Evolutionary conservation across 2,888 invertebrate species (phyloP).

Genomic region (Gasteruption jaculator): DNA sequence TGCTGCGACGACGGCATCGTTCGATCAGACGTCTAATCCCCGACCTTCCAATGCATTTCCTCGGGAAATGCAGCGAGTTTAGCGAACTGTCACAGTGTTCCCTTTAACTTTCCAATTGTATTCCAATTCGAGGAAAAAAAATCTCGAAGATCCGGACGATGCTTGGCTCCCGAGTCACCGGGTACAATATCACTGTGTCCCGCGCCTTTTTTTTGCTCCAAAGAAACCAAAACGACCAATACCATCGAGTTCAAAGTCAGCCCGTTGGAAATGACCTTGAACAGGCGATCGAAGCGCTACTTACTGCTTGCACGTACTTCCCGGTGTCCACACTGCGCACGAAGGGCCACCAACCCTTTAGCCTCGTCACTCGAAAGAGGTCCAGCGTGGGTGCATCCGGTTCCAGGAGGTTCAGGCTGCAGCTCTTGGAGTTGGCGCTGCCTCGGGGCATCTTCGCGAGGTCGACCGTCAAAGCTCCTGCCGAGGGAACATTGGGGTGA

Average conservation of each 20-base stretch:
- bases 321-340: constrained; percentile 36
- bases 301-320: constrained; percentile 40
- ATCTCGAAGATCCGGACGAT: no score
- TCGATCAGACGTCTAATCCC: no score
- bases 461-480: constrained; percentile 61
- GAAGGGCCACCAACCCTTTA: constrained; percentile 71
- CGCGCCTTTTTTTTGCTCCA: background rate
- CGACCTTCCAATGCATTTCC: no score
- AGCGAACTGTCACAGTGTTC: no score
- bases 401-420: constrained; percentile 51
- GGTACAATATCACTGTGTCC: no score
- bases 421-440: constrained; percentile 52
- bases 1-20: no score
- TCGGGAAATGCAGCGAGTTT: no score
- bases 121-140: no score
- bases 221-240: background rate
- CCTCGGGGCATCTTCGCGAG: constrained; percentile 60
- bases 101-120: no score
- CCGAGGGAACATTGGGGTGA: constrained; percentile 23
- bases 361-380: constrained; percentile 59
- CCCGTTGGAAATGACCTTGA: background rate
- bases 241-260: constrained; percentile 1
- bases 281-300: no score
- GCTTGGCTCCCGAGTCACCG: no score
- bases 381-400: constrained; percentile 55